These are phyloP conservation scores for Galeruca laticollis DNA, from an alignment of 2,888 invertebrate species.

Conservation along the genomic window DNA sequence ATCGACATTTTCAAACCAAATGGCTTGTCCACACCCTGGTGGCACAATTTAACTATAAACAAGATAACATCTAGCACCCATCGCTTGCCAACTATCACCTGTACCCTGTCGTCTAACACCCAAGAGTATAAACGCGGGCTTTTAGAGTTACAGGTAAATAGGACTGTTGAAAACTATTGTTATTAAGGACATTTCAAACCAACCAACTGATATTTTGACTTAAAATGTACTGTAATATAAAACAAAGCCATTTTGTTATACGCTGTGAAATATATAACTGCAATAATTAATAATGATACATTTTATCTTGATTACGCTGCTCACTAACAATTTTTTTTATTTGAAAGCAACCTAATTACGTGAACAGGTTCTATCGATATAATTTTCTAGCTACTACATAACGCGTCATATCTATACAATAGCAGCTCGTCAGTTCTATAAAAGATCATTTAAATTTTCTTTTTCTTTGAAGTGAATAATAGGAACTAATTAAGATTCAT, in stretches of 20 bases:
- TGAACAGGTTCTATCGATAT: slow-evolving; percentile 19
- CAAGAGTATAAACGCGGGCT: too few relatives aligned
- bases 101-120: too few relatives aligned
- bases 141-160: too few relatives aligned
- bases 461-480: slow-evolving; percentile 23
- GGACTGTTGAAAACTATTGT: too few relatives aligned
- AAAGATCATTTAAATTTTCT: slow-evolving; percentile 14
- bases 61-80: too few relatives aligned
- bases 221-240: neutral
- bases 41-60: too few relatives aligned
- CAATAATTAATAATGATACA: neutral
- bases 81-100: too few relatives aligned
- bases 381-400: slow-evolving; percentile 11
- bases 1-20: too few relatives aligned
- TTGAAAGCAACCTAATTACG: neutral
- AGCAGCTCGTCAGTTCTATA: neutral
- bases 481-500: slow-evolving; percentile 33
- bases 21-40: too few relatives aligned
- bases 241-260: neutral
- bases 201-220: too few relatives aligned
- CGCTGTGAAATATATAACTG: neutral
- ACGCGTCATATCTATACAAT: slow-evolving; percentile 2
- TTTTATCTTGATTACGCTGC: neutral
- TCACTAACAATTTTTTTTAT: slow-evolving; percentile 8
- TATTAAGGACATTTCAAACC: too few relatives aligned